These are phyloP conservation scores for Chrysolina americana DNA, from an alignment of 2,888 invertebrate species.

Conservation along the genomic window DNA sequence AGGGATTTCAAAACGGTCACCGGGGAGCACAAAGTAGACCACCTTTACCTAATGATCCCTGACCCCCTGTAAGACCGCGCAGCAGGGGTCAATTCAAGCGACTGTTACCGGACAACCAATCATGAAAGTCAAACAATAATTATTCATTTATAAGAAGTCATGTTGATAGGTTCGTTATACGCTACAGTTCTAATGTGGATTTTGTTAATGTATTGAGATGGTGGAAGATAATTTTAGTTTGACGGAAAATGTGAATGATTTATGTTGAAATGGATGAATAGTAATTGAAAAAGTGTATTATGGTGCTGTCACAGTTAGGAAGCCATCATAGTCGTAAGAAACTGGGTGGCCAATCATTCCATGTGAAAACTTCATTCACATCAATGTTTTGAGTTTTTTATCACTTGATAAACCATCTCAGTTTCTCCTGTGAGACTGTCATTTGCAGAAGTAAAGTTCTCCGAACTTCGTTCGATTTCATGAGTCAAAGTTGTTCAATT, in stretches of 20 bases:
- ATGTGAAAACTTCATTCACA: neutral
- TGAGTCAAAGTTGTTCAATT: too few relatives aligned
- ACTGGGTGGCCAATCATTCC: neutral
- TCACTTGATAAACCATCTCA: too few relatives aligned
- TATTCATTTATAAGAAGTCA: conserved; percentile 61
- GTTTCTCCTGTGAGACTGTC: too few relatives aligned
- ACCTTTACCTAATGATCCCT: conserved; percentile 27
- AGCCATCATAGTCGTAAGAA: neutral
- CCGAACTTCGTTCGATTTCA: too few relatives aligned
- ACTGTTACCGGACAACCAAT: conserved; percentile 59
- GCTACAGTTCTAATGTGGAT: conserved; percentile 42
- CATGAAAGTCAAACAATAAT: conserved; percentile 60
- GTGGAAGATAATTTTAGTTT: conserved; percentile 17
- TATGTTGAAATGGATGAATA: neutral
- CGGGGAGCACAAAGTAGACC: conserved; percentile 20
- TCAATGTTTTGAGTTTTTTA: too few relatives aligned
- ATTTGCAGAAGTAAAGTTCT: too few relatives aligned
- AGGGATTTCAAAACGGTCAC: conserved; percentile 20
- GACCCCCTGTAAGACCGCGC: conserved; percentile 52
- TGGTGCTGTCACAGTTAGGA: neutral
- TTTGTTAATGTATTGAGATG: conserved; percentile 28
- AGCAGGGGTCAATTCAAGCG: conserved; percentile 59
- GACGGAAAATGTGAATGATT: conserved; percentile 16
- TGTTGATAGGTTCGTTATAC: conserved; percentile 57
- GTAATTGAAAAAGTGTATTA: conserved; percentile 14